A percentile compares a stretch with the other conserved stretches of the same genome.
Evolutionary conservation across 2,797 vertebrate species (phyloP).

Genomic region (Tinamus major): DNA sequence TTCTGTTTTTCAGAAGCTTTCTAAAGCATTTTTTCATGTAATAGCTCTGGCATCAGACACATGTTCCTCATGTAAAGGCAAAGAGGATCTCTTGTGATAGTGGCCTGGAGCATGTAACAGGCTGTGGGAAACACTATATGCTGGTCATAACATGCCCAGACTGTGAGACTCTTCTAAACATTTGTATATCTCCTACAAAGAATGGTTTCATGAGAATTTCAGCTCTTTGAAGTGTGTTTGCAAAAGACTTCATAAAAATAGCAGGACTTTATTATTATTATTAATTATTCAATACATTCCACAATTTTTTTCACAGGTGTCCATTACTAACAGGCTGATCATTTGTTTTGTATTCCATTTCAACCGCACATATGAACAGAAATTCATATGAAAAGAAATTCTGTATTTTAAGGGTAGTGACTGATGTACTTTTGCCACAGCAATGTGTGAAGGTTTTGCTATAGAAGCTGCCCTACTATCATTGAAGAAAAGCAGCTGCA

Average conservation of each 20-base stretch:
- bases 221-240: background rate
- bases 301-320: background rate
- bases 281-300: no score
- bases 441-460: background rate
- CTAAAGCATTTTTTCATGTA: background rate
- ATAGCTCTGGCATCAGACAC: background rate
- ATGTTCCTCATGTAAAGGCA: rapidly evolving
- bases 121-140: background rate
- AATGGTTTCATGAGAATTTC: background rate
- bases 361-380: background rate
- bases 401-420: background rate
- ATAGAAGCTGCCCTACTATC: background rate
- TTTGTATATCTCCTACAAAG: background rate
- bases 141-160: rapidly evolving
- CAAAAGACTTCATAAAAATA: background rate
- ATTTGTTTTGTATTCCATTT: background rate
- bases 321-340: background rate
- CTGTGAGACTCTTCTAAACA: background rate
- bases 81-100: background rate
- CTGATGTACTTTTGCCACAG: constrained; percentile 31
- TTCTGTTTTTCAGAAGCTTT: background rate
- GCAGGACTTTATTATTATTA: background rate
- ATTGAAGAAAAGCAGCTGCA: background rate
- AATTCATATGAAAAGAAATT: constrained; percentile 23
- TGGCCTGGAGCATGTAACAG: rapidly evolving